A percentile compares a stretch with the other conserved stretches of the same genome.
These are phyloP conservation scores for Jacana jacana DNA, from an alignment of 2,113 vertebrate genomes.

Conservation along the genomic window DNA sequence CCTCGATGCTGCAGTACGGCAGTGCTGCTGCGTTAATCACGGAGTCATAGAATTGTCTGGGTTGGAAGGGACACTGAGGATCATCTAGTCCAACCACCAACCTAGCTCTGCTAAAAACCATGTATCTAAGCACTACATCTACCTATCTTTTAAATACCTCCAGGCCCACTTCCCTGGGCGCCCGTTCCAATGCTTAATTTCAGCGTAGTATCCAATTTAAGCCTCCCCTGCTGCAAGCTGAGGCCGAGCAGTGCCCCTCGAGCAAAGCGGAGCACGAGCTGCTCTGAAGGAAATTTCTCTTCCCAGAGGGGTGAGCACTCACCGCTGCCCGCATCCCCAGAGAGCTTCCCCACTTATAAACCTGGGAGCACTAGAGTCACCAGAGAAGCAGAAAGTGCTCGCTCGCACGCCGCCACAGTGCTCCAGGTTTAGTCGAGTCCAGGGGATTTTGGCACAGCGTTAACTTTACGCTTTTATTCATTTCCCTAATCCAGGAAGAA, in stretches of 20 bases:
- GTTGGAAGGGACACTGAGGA: too few species aligned
- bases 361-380: neutral
- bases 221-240: too few species aligned
- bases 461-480: neutral
- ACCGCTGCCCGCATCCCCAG: neutral
- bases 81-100: too few species aligned
- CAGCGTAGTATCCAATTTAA: too few species aligned
- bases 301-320: neutral
- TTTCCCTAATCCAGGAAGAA: neutral
- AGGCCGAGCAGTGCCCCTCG: neutral
- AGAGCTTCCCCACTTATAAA: neutral
- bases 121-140: too few species aligned
- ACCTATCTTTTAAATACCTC: too few species aligned
- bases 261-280: neutral
- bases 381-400: neutral
- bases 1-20: fast-evolving
- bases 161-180: too few species aligned
- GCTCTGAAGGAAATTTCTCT: neutral
- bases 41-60: too few species aligned
- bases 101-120: too few species aligned
- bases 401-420: fast-evolving
- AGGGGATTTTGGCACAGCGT: fast-evolving
- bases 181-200: too few species aligned
- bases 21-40: fast-evolving
- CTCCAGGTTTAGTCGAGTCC: neutral